Evolutionary conservation across 2,888 invertebrate genomes (phyloP), one percentile per base, ranked within the genome.

Genomic region (Iphiclides podalirius): DNA sequence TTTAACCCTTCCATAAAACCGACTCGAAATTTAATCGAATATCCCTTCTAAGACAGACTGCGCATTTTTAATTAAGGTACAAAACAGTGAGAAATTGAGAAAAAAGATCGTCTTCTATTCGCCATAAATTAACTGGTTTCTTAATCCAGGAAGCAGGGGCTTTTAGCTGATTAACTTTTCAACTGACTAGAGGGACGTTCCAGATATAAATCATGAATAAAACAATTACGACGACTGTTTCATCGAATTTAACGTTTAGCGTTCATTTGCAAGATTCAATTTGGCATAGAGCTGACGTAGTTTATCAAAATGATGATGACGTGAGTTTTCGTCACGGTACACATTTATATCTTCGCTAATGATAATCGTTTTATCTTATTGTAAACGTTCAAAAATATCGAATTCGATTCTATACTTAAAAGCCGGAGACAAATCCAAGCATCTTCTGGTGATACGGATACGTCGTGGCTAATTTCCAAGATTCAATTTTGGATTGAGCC

Each of bases 131-230:
- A 80, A 81, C 79, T 75, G 72, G 70, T 75, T 79, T 74, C 74
- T 81, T 80, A 75, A 75, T 78, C 71, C 65, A 54, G 63, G 59
- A 71, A 73, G 67, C 70, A 75, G 80, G 77, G 68, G 72, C 82
- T 85, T 79, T 87, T 83, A 86, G 75, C 75, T 82, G 84, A 86
- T 87, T 84, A 87, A 84, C 76, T 81, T 84, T 80, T 79, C 77
- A 82, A 69, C 73, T 65, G 65, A 70, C 69, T 65, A 75, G 79
- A 83, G 82, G 81, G 72, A 66, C 65, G 63, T 63, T 77, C 77
- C 77, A 73, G 34, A 14, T 64, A 76, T 84, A 82, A 87, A 84
- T 87, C 84, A 79, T 76, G 75, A 68, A 72, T 80, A 79, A 80
- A 70, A 72, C 75, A 79, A 83, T 85, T 84, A 81, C 62, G 71